Conservation (phyloP, 2,113 vertebrate genomes). For the Cryptotis parvus region DNA sequence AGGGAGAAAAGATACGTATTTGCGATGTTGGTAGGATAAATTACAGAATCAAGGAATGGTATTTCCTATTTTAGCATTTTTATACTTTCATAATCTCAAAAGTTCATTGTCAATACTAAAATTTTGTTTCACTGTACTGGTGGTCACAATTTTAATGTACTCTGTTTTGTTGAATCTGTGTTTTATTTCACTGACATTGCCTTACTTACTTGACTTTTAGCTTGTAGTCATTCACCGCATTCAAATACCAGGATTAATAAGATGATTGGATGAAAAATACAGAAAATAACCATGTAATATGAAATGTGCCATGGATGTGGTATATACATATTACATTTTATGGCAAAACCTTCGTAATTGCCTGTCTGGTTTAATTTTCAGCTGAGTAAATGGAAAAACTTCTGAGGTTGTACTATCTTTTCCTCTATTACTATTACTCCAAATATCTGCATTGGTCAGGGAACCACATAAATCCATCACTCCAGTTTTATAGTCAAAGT, state of each 20-base stretch:
- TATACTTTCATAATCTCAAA: background rate
- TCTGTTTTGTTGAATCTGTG: slow-evolving; percentile 25
- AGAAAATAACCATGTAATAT: slow-evolving; percentile 69
- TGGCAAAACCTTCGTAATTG: slow-evolving; percentile 79
- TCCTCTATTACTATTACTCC: slow-evolving; percentile 73
- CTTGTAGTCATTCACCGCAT: slow-evolving; percentile 67
- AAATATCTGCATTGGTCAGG: slow-evolving; percentile 72
- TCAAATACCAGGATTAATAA: slow-evolving; percentile 74
- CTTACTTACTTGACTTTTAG: slow-evolving; percentile 61
- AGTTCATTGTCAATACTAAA: background rate
- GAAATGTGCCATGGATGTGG: slow-evolving; percentile 49
- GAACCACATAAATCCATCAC: slow-evolving; percentile 72
- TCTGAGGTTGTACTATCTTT: slow-evolving; percentile 71
- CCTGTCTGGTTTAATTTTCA: slow-evolving; percentile 80
- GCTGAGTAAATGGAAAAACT: slow-evolving; percentile 81
- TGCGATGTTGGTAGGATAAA: background rate
- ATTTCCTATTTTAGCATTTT: background rate
- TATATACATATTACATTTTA: slow-evolving; percentile 64
- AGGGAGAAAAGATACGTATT: background rate
- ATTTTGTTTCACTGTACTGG: background rate
- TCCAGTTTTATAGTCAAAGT: slow-evolving; percentile 49
- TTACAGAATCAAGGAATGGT: background rate
- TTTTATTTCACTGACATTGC: slow-evolving; percentile 41
- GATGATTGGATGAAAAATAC: slow-evolving; percentile 75
- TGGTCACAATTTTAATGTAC: background rate